A percentile compares a stretch with the other conserved stretches of the same genome.
Evolutionary conservation across 2,797 vertebrate genomes (phyloP).

Genomic region (Crax fasciolata): DNA sequence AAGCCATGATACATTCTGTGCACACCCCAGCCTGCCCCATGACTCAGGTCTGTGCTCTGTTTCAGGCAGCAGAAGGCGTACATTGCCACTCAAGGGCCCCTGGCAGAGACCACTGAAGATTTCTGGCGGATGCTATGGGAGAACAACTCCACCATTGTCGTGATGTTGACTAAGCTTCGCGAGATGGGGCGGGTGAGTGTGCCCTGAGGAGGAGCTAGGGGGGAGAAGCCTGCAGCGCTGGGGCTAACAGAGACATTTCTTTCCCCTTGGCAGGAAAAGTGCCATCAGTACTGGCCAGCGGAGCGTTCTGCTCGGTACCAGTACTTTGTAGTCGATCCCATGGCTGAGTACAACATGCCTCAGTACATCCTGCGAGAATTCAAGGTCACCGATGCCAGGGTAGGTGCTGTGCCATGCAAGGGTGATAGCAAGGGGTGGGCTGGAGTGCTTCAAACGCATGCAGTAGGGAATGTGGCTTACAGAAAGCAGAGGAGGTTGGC

Average conservation of each 20-base stretch:
- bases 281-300: constrained; percentile 97
- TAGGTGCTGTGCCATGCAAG: constrained; percentile 63
- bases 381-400: constrained; percentile 98
- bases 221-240: rapidly evolving
- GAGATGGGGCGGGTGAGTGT: constrained; percentile 94
- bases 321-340: constrained; percentile 98
- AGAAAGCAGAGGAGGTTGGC: rapidly evolving
- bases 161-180: constrained; percentile 96
- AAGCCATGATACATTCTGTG: neutral
- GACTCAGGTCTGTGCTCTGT: neutral
- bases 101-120: constrained; percentile 97
- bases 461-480: rapidly evolving
- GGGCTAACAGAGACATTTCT: neutral
- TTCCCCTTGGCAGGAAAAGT: constrained; percentile 90
- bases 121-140: constrained; percentile 99
- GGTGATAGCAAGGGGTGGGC: neutral
- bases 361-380: constrained; percentile 98
- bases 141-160: constrained; percentile 98
- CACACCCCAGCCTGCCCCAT: rapidly evolving
- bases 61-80: constrained; percentile 96
- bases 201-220: rapidly evolving
- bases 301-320: constrained; percentile 97
- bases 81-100: constrained; percentile 95
- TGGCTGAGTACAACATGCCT: constrained; percentile 99
- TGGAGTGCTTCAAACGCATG: rapidly evolving